A percentile compares a stretch with the other conserved stretches of the same genome.
Evolutionary conservation across 2,113 vertebrate genomes (phyloP).

Genomic region (Bubo scandiacus): DNA sequence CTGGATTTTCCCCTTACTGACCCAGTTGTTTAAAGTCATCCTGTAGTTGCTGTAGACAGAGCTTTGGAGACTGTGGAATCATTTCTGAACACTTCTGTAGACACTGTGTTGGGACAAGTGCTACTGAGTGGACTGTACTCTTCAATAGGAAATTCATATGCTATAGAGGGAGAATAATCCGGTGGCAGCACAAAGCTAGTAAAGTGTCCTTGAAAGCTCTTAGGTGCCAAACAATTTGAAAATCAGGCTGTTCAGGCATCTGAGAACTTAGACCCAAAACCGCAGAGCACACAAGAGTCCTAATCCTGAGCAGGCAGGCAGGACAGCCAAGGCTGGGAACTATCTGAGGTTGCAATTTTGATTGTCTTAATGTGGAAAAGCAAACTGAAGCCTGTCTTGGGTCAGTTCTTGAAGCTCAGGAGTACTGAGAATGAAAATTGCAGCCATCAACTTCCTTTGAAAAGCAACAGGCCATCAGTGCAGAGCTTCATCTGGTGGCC

Average conservation of each 20-base stretch:
- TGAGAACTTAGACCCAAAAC: neutral
- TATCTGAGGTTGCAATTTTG: neutral
- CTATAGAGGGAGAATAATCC: neutral
- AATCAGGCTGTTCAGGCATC: neutral
- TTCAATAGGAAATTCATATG: neutral
- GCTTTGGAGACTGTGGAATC: neutral
- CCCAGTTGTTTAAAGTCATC: neutral
- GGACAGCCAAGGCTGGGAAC: neutral
- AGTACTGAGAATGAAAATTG: neutral
- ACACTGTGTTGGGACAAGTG: neutral
- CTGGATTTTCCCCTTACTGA: neutral
- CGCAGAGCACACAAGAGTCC: neutral
- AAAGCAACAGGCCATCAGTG: neutral
- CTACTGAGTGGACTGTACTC: neutral
- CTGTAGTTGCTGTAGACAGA: neutral
- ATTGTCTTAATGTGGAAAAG: neutral
- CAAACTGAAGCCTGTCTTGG: neutral
- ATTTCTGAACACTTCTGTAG: neutral
- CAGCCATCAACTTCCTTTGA: neutral
- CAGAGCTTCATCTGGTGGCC: neutral
- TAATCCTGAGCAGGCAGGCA: neutral
- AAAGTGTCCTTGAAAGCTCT: neutral
- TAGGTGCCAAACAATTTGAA: neutral
- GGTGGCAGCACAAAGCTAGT: neutral
- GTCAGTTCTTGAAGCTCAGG: neutral